Evolutionary conservation across 2,888 invertebrate species (phyloP), one percentile per base, ranked within the genome.

Genomic region (Chrysolina americana): DNA sequence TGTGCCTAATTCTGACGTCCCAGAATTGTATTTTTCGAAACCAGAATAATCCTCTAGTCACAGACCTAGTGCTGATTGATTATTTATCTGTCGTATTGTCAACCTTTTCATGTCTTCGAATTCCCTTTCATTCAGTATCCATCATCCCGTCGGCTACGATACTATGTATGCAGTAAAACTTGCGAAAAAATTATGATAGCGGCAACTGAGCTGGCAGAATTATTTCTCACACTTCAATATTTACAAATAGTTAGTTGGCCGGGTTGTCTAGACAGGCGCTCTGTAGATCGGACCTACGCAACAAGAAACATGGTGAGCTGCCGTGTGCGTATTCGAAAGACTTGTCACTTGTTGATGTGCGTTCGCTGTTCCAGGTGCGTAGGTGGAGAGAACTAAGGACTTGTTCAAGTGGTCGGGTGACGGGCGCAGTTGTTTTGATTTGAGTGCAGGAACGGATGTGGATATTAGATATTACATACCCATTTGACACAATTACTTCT

Each of bases 181-280:
- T 8, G 59, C 10, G 59, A 59, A 28, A n/a, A 36, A 59, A 28
- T 59, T 9, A 15, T 59, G 15, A 15, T 8, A n/a, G 59, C 41
- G 73, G 73, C 73, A 73, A 65, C 73, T 9, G 23, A 64, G 73
- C 73, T 13, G 53, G 53, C 68, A 73, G 65, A 64, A 71, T 62
- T 53, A 28, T 21, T 68, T 68, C 71, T 68, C 68, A 68, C 71
- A 70, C 75, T 76, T 73, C 78, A 78, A 76, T 81, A 81, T 81
- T 81, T 81, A 81, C 81, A 80, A 80, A 81, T 81, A 81, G 79
- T 78, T 81, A 81, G 79, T 78, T 77, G 76, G 75, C 79, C 74
- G 77, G 64, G 69, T 70, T 68, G 80, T 80, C 81, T 81, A 81
- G 81, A 81, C 81, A 59, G 68, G 68, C 75, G 75, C 70, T 71